Base-by-base conservation (phyloP, 2,888 invertebrate species). In the Ashinkailepas kermadecensis region DNA sequence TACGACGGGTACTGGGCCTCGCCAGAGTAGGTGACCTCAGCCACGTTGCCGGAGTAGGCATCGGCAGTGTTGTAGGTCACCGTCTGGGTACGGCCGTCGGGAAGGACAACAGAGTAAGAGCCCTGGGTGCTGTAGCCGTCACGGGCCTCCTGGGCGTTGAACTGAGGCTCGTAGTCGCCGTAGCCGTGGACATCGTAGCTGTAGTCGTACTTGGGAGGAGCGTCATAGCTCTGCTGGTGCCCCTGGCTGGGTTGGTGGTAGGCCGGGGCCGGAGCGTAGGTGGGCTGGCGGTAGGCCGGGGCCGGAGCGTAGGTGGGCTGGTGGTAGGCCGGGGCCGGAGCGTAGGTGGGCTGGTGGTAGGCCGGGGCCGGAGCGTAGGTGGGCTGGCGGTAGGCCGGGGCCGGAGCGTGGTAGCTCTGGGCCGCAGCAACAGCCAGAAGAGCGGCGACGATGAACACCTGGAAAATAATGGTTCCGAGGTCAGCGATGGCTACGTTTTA, bases 1-100 rank as follows among this genome's bases (percentile, higher is more conserved):
- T 82, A 82, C 8, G 59, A 81, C 0, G 83, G 80, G 70, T 83
- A 83, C 81, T 81, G 80, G 57, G 83, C 82, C 58, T 83, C 83
- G 13, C 83, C 83, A 25, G 82, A 83, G 81, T 83, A 83, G 39
- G 58, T 81, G 23, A 83, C 83, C 15, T 82, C 81, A 58, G 83
- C 83, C 80, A 81, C 70, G 57, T 82, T 64, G 59, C 83, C 83
- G 70, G 82, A 81, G 23, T 82, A 82, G 39, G 81, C 80, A 81
- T 82, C 83, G 56, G 81, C 79, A 21, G 23, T 23, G 81, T 3
- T 39, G 39, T 83, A 83, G 21, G 25, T 81, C 57, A 83, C 83
- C 78, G 62, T 82, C 81, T 83, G 83, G 25, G 81, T 83, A 64
- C 83, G 83, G 58, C 83, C 83, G 81, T 83, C 83, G 54, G 83